Evolutionary conservation across 2,113 vertebrate species (phyloP).

Genomic region (Notarius quadriscutis): DNA sequence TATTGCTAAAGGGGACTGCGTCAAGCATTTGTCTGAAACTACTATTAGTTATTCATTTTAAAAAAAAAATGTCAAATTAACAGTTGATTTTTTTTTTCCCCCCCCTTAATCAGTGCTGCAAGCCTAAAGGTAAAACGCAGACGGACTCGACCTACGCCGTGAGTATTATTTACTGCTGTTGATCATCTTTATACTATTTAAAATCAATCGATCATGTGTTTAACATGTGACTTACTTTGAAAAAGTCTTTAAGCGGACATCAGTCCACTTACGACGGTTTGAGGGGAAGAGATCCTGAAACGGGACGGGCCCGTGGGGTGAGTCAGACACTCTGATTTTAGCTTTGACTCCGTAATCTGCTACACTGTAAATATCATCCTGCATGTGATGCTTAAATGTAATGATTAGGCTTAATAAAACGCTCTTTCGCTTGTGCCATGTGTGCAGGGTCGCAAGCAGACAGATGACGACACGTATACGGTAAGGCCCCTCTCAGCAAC

Average conservation of each 20-base stretch:
- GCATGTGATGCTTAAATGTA: too few species aligned
- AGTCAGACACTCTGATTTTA: background rate
- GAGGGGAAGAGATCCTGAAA: slow-evolving; percentile 5
- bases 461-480: slow-evolving; percentile 41
- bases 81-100: background rate
- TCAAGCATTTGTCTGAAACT: background rate
- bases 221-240: background rate
- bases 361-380: background rate
- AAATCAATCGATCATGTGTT: background rate
- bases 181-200: background rate
- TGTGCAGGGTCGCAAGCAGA: slow-evolving; percentile 42
- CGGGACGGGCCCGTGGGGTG: slow-evolving; percentile 20
- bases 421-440: background rate
- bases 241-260: background rate
- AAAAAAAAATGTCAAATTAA: background rate
- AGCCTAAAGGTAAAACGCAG: background rate
- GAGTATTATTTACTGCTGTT: slow-evolving; percentile 37
- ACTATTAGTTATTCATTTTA: background rate
- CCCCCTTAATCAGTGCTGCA: slow-evolving; percentile 52
- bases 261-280: background rate
- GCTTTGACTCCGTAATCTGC: too few species aligned
- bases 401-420: background rate
- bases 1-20: background rate
- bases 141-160: slow-evolving; percentile 55
- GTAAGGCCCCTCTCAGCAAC: slow-evolving; percentile 34